These are phyloP conservation scores for Gasterosteus nipponicus DNA, from an alignment of 2,113 vertebrate genomes.

Conservation along the genomic window DNA sequence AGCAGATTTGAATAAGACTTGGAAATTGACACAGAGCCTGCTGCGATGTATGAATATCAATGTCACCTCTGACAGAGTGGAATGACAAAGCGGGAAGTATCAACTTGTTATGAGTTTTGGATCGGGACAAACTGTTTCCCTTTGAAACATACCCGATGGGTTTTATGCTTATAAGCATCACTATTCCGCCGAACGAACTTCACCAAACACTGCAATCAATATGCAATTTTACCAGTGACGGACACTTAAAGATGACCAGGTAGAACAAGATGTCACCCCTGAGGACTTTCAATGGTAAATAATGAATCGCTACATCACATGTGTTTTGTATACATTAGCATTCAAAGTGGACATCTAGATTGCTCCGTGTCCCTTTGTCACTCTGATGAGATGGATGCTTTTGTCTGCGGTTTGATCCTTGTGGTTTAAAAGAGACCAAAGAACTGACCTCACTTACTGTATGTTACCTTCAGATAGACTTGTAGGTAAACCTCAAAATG, in stretches of 20 bases:
- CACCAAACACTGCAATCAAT: slow-evolving; percentile 61
- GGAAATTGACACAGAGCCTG: slow-evolving; percentile 68
- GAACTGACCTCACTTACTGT: slow-evolving; percentile 32
- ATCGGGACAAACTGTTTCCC: slow-evolving; percentile 57
- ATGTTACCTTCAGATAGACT: slow-evolving; percentile 18
- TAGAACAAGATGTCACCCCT: slow-evolving; percentile 58
- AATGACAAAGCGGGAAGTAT: slow-evolving; percentile 59
- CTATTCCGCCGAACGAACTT: slow-evolving; percentile 16
- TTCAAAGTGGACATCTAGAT: slow-evolving; percentile 71
- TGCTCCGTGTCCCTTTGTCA: slow-evolving; percentile 59
- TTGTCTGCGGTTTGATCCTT: slow-evolving; percentile 31
- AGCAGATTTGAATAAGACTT: slow-evolving; percentile 75
- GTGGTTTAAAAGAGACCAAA: slow-evolving; percentile 27
- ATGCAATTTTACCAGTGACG: slow-evolving; percentile 46
- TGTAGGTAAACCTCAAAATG: slow-evolving; percentile 44
- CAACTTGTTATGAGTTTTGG: slow-evolving; percentile 68
- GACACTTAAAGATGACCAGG: slow-evolving; percentile 56
- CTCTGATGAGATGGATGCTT: slow-evolving; percentile 45
- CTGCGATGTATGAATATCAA: slow-evolving; percentile 79
- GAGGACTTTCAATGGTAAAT: slow-evolving; percentile 60
- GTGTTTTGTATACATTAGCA: slow-evolving; percentile 73
- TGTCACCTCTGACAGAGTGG: slow-evolving; percentile 71
- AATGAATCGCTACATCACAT: slow-evolving; percentile 62
- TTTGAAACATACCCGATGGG: slow-evolving; percentile 39
- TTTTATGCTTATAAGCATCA: neutral